Evolutionary conservation across 2,888 invertebrate genomes (phyloP).

Genomic region (Eupeodes latifasciatus): DNA sequence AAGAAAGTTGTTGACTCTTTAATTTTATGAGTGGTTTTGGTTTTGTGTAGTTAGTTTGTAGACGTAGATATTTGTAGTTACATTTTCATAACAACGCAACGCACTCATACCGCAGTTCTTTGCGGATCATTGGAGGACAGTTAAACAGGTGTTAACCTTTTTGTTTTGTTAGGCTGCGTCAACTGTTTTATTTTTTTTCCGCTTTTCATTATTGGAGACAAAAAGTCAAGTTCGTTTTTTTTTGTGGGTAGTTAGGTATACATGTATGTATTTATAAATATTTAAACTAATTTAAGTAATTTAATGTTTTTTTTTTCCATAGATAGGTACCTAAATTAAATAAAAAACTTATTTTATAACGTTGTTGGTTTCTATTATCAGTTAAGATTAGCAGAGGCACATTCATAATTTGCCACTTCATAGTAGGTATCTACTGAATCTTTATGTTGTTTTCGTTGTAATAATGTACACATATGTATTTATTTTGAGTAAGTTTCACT

Average conservation of each 20-base stretch:
- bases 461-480: not conserved
- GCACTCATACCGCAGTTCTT: slow-evolving; percentile 11
- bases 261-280: not conserved
- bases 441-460: not conserved
- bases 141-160: slow-evolving; percentile 29
- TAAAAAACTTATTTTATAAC: not conserved
- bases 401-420: not conserved
- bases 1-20: slow-evolving; percentile 72
- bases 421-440: not conserved
- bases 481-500: slow-evolving; percentile 8
- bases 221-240: slow-evolving; percentile 7
- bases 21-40: slow-evolving; percentile 21
- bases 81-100: slow-evolving; percentile 4
- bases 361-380: not conserved
- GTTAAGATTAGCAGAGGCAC: not conserved
- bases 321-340: not conserved
- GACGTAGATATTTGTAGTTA: slow-evolving; percentile 5
- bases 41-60: slow-evolving; percentile 5
- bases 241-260: not conserved
- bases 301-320: not conserved
- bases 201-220: not conserved
- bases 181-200: not conserved
- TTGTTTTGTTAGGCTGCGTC: not conserved
- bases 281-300: not conserved
- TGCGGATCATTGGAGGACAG: slow-evolving; percentile 26